phyloP scores from a whole-genome alignment of 2,888 invertebrate species.

The Bombylius discolor region DNA sequence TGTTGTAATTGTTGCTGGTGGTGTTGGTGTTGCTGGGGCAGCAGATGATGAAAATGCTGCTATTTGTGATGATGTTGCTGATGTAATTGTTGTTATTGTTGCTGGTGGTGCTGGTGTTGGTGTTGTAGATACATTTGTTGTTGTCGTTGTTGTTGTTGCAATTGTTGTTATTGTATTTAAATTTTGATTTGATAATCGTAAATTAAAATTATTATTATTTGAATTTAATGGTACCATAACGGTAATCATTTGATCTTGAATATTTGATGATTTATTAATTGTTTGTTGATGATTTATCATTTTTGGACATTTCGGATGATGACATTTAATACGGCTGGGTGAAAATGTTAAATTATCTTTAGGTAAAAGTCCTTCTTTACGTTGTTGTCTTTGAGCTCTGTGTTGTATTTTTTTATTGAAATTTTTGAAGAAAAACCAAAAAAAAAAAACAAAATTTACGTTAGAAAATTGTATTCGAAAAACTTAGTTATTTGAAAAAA shows the following conservation, averaged over 20 bases:
- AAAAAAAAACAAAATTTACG: no score
- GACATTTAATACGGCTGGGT: slow-evolving; percentile 35
- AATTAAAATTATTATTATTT: slow-evolving; percentile 23
- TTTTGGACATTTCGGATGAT: slow-evolving; percentile 37
- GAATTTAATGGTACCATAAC: slow-evolving; percentile 36
- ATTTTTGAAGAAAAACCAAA: no score
- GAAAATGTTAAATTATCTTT: slow-evolving; percentile 36
- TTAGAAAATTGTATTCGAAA: no score
- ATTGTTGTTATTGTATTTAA: slow-evolving; percentile 9
- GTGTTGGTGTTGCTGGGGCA: slow-evolving; percentile 3
- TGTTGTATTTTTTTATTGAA: background rate
- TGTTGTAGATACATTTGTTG: slow-evolving; percentile 13
- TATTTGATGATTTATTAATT: slow-evolving; percentile 27
- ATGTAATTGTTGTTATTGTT: background rate
- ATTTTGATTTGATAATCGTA: slow-evolving; percentile 2
- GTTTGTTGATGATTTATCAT: slow-evolving; percentile 18
- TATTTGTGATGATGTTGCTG: background rate
- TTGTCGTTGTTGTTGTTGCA: slow-evolving; percentile 15
- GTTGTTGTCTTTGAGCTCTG: slow-evolving; percentile 35
- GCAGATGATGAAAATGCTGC: background rate
- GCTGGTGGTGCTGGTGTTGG: slow-evolving; percentile 8
- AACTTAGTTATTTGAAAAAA: background rate
- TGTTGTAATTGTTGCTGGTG: slow-evolving; percentile 2
- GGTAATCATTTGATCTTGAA: slow-evolving; percentile 37
- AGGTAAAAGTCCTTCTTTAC: slow-evolving; percentile 34